Percentiles rank a stretch among this genome's conserved stretches.
These are phyloP conservation scores for Hydrotaea diabolus DNA, from an alignment of 2,888 invertebrate species.

Conservation along the genomic window DNA sequence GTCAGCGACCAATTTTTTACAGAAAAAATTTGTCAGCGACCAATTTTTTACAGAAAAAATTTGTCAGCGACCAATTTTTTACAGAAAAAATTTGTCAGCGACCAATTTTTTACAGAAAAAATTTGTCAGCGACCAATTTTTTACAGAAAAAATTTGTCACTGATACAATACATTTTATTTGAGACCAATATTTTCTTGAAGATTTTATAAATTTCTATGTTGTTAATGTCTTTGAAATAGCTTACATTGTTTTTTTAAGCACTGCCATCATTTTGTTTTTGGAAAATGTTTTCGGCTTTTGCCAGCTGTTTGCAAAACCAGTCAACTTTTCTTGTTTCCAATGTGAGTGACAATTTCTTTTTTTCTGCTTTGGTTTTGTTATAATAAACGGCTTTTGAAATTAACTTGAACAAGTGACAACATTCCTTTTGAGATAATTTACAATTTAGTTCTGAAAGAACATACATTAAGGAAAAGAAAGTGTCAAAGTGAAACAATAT, in stretches of 20 bases:
- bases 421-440: slow-evolving; percentile 10
- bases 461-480: slow-evolving; percentile 38
- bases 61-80: not conserved
- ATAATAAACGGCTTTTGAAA: slow-evolving; percentile 13
- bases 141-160: not conserved
- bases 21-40: not conserved
- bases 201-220: not conserved
- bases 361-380: not conserved
- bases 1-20: not conserved
- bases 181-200: not conserved
- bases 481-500: slow-evolving; percentile 62
- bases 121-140: not conserved
- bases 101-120: not conserved
- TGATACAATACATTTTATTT: too few species aligned
- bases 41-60: not conserved
- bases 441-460: slow-evolving; percentile 3
- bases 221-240: not conserved
- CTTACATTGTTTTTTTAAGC: not conserved
- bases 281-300: too few species aligned
- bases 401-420: slow-evolving; percentile 2
- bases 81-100: not conserved
- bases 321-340: too few species aligned
- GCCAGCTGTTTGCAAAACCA: too few species aligned
- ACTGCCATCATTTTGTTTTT: not conserved
- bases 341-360: not conserved